Evolutionary conservation across 2,888 invertebrate species (phyloP).

Genomic region (Chaetoderma sp.): DNA sequence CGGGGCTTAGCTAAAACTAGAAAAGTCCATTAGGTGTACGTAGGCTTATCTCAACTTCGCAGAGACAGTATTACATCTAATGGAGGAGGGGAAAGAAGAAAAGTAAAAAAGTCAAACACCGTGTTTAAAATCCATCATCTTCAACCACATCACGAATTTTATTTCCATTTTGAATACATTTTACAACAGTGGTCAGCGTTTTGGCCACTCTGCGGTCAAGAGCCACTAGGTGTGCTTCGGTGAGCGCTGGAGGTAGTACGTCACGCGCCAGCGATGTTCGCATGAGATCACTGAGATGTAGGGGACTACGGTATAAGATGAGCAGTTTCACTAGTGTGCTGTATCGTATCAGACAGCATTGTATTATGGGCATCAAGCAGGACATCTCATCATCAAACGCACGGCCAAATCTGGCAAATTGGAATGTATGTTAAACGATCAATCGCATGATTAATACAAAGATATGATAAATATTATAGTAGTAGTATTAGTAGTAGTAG

Average conservation of each 20-base stretch:
- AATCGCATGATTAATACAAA: too few relatives aligned
- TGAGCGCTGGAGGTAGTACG: slow-evolving; percentile 88
- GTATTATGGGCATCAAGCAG: slow-evolving; percentile 92
- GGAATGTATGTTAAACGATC: too few relatives aligned
- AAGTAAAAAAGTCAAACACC: too few relatives aligned
- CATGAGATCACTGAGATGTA: slow-evolving; percentile 79
- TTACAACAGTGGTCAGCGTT: slow-evolving; percentile 45
- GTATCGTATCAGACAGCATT: slow-evolving; percentile 93
- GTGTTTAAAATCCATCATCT: slow-evolving; percentile 47
- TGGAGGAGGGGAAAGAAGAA: too few relatives aligned
- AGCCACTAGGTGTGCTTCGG: slow-evolving; percentile 91
- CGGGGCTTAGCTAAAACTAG: too few relatives aligned
- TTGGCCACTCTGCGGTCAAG: slow-evolving; percentile 84
- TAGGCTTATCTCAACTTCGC: too few relatives aligned
- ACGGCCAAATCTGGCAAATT: slow-evolving; percentile 85
- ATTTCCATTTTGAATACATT: slow-evolving; percentile 44
- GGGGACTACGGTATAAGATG: slow-evolving; percentile 68
- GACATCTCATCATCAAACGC: slow-evolving; percentile 93
- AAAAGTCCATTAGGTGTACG: too few relatives aligned
- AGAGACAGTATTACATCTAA: too few relatives aligned
- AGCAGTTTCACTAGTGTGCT: slow-evolving; percentile 86
- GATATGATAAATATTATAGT: too few relatives aligned
- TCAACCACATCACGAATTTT: slow-evolving; percentile 47
- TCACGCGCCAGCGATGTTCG: slow-evolving; percentile 83
- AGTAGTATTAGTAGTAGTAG: too few relatives aligned